Conservation (phyloP, 2,113 vertebrate species). For the Melanostigma gelatinosum region DNA sequence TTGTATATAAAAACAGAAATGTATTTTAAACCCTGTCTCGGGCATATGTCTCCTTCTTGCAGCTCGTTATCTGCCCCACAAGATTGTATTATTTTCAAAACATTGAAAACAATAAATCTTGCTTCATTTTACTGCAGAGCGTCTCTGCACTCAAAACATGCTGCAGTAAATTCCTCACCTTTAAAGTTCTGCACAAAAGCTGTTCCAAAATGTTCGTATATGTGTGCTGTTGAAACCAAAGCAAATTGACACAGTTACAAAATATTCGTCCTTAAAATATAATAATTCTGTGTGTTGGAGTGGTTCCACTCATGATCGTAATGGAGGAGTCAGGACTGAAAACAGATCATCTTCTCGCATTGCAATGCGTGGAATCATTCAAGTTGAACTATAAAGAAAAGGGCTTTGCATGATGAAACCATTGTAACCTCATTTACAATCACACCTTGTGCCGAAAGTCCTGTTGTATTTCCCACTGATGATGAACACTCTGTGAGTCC, state of each 20-base stretch:
- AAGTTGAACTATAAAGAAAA: slow-evolving; percentile 45
- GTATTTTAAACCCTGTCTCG: neutral
- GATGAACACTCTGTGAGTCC: neutral
- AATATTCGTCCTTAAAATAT: neutral
- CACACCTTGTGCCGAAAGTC: slow-evolving; percentile 17
- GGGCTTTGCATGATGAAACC: slow-evolving; percentile 64
- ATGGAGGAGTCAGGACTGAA: slow-evolving; percentile 6
- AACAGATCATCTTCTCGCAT: slow-evolving; percentile 14
- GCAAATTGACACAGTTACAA: neutral
- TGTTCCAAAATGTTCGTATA: neutral
- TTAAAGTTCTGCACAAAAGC: neutral
- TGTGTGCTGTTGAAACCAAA: neutral
- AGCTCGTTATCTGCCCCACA: neutral
- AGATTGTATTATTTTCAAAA: neutral
- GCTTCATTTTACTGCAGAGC: neutral
- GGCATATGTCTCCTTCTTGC: neutral
- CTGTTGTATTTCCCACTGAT: slow-evolving; percentile 20
- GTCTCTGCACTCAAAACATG: slow-evolving; percentile 11
- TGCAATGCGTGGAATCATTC: slow-evolving; percentile 64
- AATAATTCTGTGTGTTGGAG: neutral
- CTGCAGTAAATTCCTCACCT: neutral
- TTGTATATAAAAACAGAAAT: slow-evolving; percentile 8
- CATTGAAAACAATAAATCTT: neutral
- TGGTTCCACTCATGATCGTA: neutral
- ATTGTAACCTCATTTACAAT: slow-evolving; percentile 60